Conservation (phyloP, 2,797 vertebrate species). For the Bufotes viridis region DNA sequence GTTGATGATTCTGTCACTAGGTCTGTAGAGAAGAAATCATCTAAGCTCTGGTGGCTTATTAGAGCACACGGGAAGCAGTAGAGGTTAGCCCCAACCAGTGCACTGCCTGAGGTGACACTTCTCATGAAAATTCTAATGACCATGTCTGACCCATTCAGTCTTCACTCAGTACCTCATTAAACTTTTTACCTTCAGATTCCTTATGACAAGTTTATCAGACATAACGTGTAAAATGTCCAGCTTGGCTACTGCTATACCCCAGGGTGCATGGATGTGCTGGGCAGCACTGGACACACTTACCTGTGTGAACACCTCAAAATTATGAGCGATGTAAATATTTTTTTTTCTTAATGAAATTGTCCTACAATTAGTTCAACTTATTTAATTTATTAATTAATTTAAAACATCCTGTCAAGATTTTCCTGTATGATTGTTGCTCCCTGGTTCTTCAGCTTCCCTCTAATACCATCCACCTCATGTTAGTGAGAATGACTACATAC, state of each 20-base stretch:
- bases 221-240: background rate
- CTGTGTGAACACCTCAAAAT: too few relatives aligned
- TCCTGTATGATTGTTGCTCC: too few relatives aligned
- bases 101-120: constrained; percentile 9
- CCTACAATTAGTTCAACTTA: too few relatives aligned
- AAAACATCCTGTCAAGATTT: too few relatives aligned
- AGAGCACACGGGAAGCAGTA: background rate
- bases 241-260: too few relatives aligned
- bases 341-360: too few relatives aligned
- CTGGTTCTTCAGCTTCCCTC: too few relatives aligned
- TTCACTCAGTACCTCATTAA: background rate
- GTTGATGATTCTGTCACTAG: background rate
- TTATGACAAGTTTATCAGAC: background rate
- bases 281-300: too few relatives aligned
- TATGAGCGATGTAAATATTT: too few relatives aligned
- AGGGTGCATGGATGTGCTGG: too few relatives aligned
- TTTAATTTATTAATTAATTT: too few relatives aligned
- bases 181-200: background rate
- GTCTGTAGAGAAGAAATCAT: constrained; percentile 5
- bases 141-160: constrained; percentile 3
- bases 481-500: background rate
- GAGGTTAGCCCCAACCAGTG: background rate
- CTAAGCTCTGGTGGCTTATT: constrained; percentile 29
- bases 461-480: too few relatives aligned
- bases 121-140: background rate